Base-by-base conservation (phyloP, 2,888 invertebrate species). In the Rotaria socialis region DNA sequence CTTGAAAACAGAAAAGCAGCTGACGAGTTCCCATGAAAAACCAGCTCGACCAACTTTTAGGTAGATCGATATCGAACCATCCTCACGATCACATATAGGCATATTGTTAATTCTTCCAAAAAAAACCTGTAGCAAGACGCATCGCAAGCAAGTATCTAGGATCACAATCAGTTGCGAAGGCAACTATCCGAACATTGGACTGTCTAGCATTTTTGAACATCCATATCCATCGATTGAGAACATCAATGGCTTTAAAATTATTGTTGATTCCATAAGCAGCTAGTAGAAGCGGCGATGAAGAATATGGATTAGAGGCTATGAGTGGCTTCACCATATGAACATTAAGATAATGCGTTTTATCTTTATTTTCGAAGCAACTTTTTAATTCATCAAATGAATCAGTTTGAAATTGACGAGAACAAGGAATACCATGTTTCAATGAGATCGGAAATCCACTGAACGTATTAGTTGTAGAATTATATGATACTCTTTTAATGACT, bases 221-320 rank as follows among this genome's bases (percentile, higher is more conserved):
- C 75, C 75, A 75, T 24, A 75, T 75, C 75, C 75, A 75, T 24
- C 75, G 75, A 19, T 43, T 16, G 22, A 75, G 75, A 43, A 75
- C 75, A 24, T 75, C 43, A 41, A 43, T n/a, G 8, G 75, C 5
- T 43, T 75, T 43, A 75, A 75, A 75, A 7, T 75, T 22, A 6
- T 43, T 41, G 1, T 16, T 43, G 11, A 75, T 75, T 3, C 43
- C 75, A 41, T 67, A 75, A 22, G 75, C 75, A 10, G 41, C 75
- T 10, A 75, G 24, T 2, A 43, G 41, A 75, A 43, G 43, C 11
- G 75, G 43, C 2, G 75, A 43, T 24, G 75, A 75, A 75, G 75
- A 75, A 75, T 41, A 41, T 16, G 75, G 24, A 43, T 43, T 75
- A 75, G 43, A 43, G 0, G 75, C 43, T 19, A 43, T 7, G 5